Evolutionary conservation across 2,888 invertebrate genomes (phyloP).

Genomic region (Heliconius sara): DNA sequence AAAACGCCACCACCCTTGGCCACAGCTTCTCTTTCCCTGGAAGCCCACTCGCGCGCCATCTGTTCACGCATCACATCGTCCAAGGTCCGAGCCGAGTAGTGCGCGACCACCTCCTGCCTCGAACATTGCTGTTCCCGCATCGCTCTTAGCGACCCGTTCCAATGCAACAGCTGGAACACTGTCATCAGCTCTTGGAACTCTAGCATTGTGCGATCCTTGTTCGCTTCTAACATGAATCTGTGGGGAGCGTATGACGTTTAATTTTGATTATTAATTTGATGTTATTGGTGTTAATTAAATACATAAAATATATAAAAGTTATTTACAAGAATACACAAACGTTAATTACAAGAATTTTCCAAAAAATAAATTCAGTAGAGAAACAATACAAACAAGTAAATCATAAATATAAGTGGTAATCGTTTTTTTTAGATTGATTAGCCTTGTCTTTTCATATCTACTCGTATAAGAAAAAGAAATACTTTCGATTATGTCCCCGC

Average conservation of each 20-base stretch:
- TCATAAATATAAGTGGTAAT: too few species aligned
- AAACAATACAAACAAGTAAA: too few species aligned
- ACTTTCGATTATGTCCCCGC: too few species aligned
- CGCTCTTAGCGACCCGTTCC: conserved; percentile 98
- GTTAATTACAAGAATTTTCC: background rate
- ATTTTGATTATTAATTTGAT: background rate
- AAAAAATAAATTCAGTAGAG: too few species aligned
- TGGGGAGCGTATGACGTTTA: conserved; percentile 33
- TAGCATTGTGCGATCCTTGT: conserved; percentile 96
- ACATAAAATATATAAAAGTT: too few species aligned
- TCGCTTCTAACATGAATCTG: conserved; percentile 90
- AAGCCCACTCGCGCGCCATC: conserved; percentile 98
- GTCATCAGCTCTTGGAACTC: conserved; percentile 99
- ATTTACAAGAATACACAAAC: background rate
- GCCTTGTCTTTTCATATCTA: too few species aligned
- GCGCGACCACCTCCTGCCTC: conserved; percentile 94
- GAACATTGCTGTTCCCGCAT: conserved; percentile 98
- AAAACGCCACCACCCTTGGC: conserved; percentile 85
- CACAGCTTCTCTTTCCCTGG: conserved; percentile 81
- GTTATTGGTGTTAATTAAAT: background rate
- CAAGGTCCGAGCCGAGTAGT: conserved; percentile 95
- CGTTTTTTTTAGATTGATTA: too few species aligned
- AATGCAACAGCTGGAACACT: conserved; percentile 97
- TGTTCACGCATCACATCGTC: conserved; percentile 98
- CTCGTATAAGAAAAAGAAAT: too few species aligned